These are phyloP conservation scores for Myxocyprinus asiaticus DNA, from an alignment of 2,113 vertebrate genomes.

Conservation along the genomic window DNA sequence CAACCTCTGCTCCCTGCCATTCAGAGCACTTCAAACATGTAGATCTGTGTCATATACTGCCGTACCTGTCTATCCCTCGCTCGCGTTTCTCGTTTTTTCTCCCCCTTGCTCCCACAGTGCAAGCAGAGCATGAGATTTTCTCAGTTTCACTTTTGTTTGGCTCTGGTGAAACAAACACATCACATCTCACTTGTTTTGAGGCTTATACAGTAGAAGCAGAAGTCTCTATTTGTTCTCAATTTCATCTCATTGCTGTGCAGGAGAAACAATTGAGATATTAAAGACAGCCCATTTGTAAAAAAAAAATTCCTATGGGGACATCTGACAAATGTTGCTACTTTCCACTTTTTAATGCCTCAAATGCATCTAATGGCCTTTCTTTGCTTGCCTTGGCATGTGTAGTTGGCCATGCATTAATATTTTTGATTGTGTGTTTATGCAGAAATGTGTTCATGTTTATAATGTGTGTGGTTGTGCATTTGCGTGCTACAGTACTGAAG, in stretches of 20 bases:
- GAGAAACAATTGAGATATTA: too few species aligned
- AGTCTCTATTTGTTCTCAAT: too few species aligned
- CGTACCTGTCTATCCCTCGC: neutral
- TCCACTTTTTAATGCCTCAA: neutral
- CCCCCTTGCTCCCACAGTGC: neutral
- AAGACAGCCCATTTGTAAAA: too few species aligned
- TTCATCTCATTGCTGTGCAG: too few species aligned
- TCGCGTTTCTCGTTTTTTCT: conserved; percentile 4
- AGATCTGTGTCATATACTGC: conserved; percentile 36
- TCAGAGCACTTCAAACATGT: conserved; percentile 58
- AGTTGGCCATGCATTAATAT: neutral
- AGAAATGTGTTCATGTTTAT: too few species aligned
- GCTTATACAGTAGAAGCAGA: too few species aligned
- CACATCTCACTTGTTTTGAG: neutral
- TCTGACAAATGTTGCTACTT: neutral
- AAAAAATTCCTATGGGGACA: too few species aligned
- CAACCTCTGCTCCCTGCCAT: conserved; percentile 50
- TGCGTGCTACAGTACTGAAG: too few species aligned
- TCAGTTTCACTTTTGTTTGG: conserved; percentile 44
- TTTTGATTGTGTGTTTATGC: neutral
- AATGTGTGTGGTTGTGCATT: conserved; percentile 13
- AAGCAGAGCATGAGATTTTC: conserved; percentile 18
- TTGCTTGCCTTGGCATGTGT: neutral
- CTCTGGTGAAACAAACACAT: conserved; percentile 30
- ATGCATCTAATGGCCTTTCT: neutral